Base-by-base conservation (phyloP, 1,140 invertebrate species). In the Notospermus geniculatus region DNA sequence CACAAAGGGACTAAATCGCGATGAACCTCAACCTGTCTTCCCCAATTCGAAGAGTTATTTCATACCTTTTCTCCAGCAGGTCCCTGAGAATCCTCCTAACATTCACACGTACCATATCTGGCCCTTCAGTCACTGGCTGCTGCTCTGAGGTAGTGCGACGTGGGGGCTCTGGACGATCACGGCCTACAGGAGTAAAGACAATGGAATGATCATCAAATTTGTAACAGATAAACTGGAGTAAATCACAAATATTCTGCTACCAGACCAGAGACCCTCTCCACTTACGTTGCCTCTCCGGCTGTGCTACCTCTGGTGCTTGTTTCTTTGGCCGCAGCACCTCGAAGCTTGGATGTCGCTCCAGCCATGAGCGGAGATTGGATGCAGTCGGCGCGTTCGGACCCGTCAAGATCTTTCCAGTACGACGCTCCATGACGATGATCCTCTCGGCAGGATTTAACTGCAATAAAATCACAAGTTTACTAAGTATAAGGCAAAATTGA, bases 301-400 rank as follows among this genome's bases (percentile, higher is more conserved):
- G 32, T 36, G 5, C 32, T 7, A 15, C 5, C 28, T 63, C 41
- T 60, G 65, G 57, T 63, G 30, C 63, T 39, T 65, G 17, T 58
- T 70, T 60, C 80, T 86, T 87, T 0, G 90, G 86, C 60, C 87
- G 84, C 1, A 92, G 83, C 0, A 92, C 88, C 81, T 93, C 90
- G 81, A 87, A 95, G 0, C 88, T 89, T 17, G 91, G 91, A 86
- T 95, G 88, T 61, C 89, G 87, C 74, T 89, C 87, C 7, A 97
- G 80, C 91, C 91, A 95, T 11, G 86, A 83, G 72, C 89, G 88
- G 9, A 96, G 81, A 76, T 89, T 90, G 27, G 85, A 84, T 23
- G 87, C 85, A 19, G 87, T 89, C 2, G 92, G 93, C 52, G 91
- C 91, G 73, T 88, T 87, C 1, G 85, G 80, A 27, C 90, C 86